Evolutionary conservation across 2,797 vertebrate species (phyloP).

Genomic region (Cyclura pinguis): DNA sequence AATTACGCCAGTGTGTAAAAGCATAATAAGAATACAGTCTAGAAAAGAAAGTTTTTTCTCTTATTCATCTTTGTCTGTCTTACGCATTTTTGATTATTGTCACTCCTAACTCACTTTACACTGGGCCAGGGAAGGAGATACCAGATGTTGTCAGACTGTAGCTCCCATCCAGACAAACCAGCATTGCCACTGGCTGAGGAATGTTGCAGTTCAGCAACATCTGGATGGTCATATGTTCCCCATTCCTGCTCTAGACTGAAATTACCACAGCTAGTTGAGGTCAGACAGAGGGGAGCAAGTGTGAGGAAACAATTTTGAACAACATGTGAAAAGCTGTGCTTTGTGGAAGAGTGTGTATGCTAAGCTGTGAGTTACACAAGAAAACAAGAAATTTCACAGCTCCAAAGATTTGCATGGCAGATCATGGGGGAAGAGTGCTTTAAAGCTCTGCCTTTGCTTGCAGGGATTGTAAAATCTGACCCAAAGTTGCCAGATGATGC

Average conservation of each 20-base stretch:
- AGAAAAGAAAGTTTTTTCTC: not conserved
- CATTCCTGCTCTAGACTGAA: not conserved
- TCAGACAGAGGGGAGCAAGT: too few species aligned
- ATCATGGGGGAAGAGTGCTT: not conserved
- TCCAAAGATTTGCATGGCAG: not conserved
- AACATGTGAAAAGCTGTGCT: not conserved
- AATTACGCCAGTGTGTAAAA: not conserved
- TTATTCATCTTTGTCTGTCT: not conserved
- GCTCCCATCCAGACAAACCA: not conserved
- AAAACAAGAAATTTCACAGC: not conserved
- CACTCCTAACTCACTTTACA: too few species aligned
- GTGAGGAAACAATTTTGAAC: not conserved
- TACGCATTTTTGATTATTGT: not conserved
- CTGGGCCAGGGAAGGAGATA: too few species aligned
- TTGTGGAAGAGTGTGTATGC: not conserved
- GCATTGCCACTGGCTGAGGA: not conserved
- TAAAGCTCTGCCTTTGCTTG: constrained; percentile 56
- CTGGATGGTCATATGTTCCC: not conserved
- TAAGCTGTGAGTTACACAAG: not conserved
- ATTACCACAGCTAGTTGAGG: not conserved
- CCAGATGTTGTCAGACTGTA: not conserved
- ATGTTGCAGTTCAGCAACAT: not conserved
- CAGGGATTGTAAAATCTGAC: constrained; percentile 97
- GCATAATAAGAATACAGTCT: not conserved
- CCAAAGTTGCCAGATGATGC: constrained; percentile 90